Conservation (phyloP, 2,797 vertebrate genomes). For the Leptoclinus maculatus region DNA sequence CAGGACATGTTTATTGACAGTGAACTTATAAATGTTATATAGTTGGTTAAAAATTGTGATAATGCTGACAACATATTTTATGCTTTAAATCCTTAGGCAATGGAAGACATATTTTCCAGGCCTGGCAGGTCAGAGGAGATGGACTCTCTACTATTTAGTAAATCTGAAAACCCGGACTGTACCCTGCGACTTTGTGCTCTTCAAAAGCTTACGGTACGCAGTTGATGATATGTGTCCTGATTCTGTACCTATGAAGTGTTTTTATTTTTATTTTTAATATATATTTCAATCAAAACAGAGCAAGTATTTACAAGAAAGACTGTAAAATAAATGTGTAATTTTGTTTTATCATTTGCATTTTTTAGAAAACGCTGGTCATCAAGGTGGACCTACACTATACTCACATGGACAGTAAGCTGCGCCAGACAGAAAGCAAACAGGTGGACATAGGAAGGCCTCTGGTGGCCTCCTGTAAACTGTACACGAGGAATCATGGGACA, state of each 20-base stretch:
- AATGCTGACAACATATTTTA: conserved; percentile 25
- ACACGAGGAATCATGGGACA: conserved; percentile 41
- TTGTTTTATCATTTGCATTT: not conserved
- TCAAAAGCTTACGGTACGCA: conserved; percentile 87
- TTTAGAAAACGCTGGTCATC: conserved; percentile 81
- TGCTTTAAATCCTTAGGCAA: conserved; percentile 70
- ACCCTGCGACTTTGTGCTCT: conserved; percentile 85
- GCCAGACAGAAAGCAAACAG: conserved; percentile 79
- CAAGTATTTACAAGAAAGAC: not conserved
- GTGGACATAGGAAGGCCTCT: conserved; percentile 83
- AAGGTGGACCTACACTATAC: conserved; percentile 86
- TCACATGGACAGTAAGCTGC: conserved; percentile 70
- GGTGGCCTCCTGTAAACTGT: conserved; percentile 81
- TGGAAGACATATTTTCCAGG: conserved; percentile 72
- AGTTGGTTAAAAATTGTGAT: not conserved
- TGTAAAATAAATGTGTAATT: conserved; percentile 8
- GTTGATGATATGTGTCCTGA: not conserved
- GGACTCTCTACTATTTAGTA: conserved; percentile 80
- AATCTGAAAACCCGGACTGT: conserved; percentile 76
- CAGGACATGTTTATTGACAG: not conserved
- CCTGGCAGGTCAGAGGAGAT: conserved; percentile 77
- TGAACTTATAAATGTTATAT: not conserved
- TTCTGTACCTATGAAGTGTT: not conserved
- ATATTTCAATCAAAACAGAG: not conserved
- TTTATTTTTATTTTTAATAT: not conserved